Percentiles rank a stretch among this genome's conserved stretches.
Conservation (phyloP, 1,140 invertebrate genomes). For the Wiebesia pumilae region DNA sequence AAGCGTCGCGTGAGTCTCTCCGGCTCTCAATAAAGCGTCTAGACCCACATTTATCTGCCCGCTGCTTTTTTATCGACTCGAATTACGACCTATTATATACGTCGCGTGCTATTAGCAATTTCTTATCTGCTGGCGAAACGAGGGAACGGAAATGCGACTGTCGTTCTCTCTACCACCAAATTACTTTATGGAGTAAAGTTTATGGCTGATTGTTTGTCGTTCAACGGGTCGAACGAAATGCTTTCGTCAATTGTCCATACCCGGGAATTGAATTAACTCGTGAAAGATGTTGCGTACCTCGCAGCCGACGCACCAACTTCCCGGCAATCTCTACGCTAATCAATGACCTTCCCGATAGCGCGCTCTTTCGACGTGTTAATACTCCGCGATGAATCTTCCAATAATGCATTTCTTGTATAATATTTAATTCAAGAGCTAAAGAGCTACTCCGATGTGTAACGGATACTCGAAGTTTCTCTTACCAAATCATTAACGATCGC, state of each 20-base stretch:
- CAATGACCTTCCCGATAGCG: no score
- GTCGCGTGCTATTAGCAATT: slow-evolving; percentile 31
- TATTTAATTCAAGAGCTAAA: no score
- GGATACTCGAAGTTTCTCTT: no score
- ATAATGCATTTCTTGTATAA: no score
- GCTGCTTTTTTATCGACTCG: slow-evolving; percentile 28
- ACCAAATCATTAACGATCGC: no score
- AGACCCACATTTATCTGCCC: slow-evolving; percentile 21
- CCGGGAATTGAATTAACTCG: not conserved
- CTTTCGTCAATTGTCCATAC: not conserved
- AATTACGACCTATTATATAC: slow-evolving; percentile 26
- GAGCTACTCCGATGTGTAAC: no score
- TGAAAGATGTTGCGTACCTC: not conserved
- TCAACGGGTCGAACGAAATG: not conserved
- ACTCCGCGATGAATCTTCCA: no score
- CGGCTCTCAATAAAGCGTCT: slow-evolving; percentile 52
- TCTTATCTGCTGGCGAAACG: slow-evolving; percentile 7
- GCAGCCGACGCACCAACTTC: not conserved
- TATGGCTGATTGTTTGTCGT: not conserved
- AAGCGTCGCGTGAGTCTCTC: slow-evolving; percentile 69
- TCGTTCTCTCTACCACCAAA: not conserved
- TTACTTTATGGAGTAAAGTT: slow-evolving; percentile 17
- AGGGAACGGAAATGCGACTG: not conserved
- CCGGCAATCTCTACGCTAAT: no score
- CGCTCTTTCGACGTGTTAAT: not conserved